These are phyloP conservation scores for Macrocentrus cingulum DNA, from an alignment of 1,140 invertebrate genomes.

Conservation along the genomic window DNA sequence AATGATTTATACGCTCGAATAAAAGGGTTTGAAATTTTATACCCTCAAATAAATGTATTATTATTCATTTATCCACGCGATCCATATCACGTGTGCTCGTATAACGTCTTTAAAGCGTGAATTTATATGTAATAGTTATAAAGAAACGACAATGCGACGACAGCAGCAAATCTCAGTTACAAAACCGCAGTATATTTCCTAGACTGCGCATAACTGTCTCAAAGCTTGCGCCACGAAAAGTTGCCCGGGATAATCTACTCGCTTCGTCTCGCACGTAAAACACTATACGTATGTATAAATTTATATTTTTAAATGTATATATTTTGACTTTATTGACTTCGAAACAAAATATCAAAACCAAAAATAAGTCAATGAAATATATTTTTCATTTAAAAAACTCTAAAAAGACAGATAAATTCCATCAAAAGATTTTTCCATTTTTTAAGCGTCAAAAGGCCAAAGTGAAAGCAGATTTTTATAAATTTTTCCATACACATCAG, in stretches of 20 bases:
- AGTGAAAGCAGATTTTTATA: no score
- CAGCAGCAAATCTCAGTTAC: conserved; percentile 1
- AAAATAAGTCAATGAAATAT: not conserved
- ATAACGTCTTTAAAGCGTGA: not conserved
- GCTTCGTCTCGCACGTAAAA: not conserved
- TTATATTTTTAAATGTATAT: not conserved
- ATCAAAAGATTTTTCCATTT: no score
- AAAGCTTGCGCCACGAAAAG: not conserved
- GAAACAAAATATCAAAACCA: not conserved
- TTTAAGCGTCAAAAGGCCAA: no score
- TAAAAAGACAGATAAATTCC: no score
- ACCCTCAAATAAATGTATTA: no score
- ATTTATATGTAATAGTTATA: no score
- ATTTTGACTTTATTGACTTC: not conserved
- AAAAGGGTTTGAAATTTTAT: no score
- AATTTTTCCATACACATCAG: no score
- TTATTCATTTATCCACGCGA: no score
- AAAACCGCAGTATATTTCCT: not conserved
- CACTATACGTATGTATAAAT: not conserved
- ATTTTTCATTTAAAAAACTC: no score
- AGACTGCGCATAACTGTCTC: conserved; percentile 1
- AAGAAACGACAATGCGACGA: not conserved
- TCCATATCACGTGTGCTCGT: no score
- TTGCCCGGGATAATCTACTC: not conserved
- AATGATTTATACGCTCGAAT: no score